Conservation (phyloP, 2,888 invertebrate genomes). For the Cheilosia scutellata region DNA sequence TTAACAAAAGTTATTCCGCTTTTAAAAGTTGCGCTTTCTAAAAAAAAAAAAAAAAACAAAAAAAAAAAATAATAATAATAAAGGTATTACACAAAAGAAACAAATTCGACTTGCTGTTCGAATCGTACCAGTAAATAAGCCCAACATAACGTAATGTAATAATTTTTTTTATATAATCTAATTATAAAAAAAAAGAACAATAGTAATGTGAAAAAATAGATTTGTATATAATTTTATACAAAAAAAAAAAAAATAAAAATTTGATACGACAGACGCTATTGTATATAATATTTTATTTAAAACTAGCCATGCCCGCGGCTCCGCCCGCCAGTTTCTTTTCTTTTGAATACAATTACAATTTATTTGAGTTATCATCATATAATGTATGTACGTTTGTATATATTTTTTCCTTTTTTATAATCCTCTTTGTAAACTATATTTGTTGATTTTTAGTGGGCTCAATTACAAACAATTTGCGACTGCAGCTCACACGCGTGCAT, state of each 20-base stretch:
- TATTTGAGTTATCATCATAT: no score
- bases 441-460: no score
- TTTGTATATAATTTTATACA: conserved; percentile 75
- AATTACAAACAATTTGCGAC: no score
- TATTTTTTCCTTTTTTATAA: no score
- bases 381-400: no score
- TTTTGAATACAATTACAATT: no score
- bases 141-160: conserved; percentile 63
- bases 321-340: no score
- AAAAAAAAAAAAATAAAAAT: conserved; percentile 66
- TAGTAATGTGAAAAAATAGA: conserved; percentile 49
- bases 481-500: no score
- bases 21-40: conserved; percentile 36
- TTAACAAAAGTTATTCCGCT: conserved; percentile 15
- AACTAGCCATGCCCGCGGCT: no score
- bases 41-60: conserved; percentile 9
- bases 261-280: conserved; percentile 57
- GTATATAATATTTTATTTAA: neutral
- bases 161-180: conserved; percentile 55
- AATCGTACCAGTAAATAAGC: conserved; percentile 43
- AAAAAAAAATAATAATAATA: conserved; percentile 34
- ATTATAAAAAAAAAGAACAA: conserved; percentile 39
- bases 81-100: conserved; percentile 55
- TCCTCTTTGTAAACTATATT: no score
- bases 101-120: conserved; percentile 42